Conservation (phyloP, 2,888 invertebrate genomes). For the Agriopis leucophaearia region DNA sequence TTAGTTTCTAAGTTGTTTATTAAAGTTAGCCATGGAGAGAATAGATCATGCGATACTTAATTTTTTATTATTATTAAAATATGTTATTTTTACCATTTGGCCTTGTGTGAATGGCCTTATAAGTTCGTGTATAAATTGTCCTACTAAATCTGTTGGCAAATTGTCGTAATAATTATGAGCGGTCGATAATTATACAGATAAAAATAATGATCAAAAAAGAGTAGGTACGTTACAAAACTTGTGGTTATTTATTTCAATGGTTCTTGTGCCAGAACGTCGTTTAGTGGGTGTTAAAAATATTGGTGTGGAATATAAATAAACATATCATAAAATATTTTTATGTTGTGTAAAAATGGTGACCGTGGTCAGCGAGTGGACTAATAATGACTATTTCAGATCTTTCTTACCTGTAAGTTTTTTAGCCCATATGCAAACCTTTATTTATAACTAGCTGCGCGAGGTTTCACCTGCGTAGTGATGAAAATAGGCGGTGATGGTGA, state of each 20-base stretch:
- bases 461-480: too few relatives aligned
- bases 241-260: slow-evolving; percentile 44
- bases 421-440: not conserved
- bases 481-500: too few relatives aligned
- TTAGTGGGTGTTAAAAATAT: slow-evolving; percentile 65
- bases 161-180: slow-evolving; percentile 4
- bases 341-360: slow-evolving; percentile 65
- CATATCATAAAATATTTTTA: slow-evolving; percentile 63
- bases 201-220: slow-evolving; percentile 21
- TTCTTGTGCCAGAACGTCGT: slow-evolving; percentile 59
- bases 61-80: not conserved
- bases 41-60: not conserved
- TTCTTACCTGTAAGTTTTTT: slow-evolving; percentile 78
- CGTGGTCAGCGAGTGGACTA: slow-evolving; percentile 67
- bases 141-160: slow-evolving; percentile 12
- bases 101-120: slow-evolving; percentile 12
- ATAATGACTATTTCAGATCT: slow-evolving; percentile 76
- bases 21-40: not conserved
- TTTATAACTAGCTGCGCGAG: too few relatives aligned
- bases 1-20: not conserved
- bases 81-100: not conserved
- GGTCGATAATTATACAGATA: slow-evolving; percentile 25
- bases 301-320: slow-evolving; percentile 52
- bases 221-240: slow-evolving; percentile 30
- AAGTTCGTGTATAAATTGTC: slow-evolving; percentile 6